Conservation (phyloP, 2,888 invertebrate genomes). For the Cephus pygmeus region DNA sequence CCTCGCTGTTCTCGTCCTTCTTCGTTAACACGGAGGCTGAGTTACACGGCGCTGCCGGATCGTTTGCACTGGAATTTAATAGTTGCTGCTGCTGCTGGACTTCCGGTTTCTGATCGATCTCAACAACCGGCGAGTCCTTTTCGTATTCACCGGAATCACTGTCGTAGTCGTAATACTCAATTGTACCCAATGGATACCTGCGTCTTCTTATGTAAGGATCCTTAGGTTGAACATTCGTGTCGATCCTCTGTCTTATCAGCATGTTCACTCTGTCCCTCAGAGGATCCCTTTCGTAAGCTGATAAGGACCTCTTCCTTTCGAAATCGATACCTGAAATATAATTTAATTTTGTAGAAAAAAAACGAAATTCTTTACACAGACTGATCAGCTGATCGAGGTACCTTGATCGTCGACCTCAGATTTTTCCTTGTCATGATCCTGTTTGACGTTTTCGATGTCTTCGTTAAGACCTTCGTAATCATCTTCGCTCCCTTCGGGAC, state of each 20-base stretch:
- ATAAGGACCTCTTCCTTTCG: constrained; percentile 12
- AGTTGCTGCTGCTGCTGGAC: neutral
- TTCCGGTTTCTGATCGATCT: constrained; percentile 15
- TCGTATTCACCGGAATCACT: constrained; percentile 29
- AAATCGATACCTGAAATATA: neutral
- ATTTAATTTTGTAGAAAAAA: neutral
- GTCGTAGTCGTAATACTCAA: constrained; percentile 54
- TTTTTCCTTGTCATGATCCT: constrained; percentile 20
- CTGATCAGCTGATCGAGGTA: neutral
- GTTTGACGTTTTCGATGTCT: constrained; percentile 6
- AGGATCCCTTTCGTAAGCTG: constrained; percentile 11
- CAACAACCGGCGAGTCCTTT: constrained; percentile 9
- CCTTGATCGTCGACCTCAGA: constrained; percentile 16
- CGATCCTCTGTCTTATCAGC: constrained; percentile 34
- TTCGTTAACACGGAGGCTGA: constrained; percentile 5
- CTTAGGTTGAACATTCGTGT: constrained; percentile 13
- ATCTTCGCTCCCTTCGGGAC: neutral
- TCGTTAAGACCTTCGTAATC: constrained; percentile 19
- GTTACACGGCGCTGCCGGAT: neutral
- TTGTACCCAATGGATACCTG: constrained; percentile 27
- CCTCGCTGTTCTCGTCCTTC: constrained; percentile 27
- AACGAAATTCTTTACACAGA: neutral
- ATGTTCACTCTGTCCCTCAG: constrained; percentile 35
- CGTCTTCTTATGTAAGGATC: constrained; percentile 18
- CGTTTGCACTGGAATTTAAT: neutral